phyloP scores from a whole-genome alignment of 2,797 vertebrate genomes.

The Onychomys arenicola region DNA sequence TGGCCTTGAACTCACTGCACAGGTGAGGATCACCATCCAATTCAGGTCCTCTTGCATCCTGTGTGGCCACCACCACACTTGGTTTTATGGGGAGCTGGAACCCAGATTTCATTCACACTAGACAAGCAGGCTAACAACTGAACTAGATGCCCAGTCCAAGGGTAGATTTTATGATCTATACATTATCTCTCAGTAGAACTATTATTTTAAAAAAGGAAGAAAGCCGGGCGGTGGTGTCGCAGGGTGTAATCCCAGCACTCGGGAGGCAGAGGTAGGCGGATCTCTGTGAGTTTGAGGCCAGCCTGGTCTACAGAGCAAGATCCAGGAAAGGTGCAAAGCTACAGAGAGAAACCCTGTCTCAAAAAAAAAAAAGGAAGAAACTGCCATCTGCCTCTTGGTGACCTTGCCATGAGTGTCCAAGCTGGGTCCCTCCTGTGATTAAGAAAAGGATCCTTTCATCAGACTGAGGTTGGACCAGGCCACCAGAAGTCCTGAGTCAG shows the following conservation, averaged over 20 bases:
- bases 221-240: no score
- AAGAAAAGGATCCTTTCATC: neutral
- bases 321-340: no score
- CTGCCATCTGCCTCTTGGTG: neutral
- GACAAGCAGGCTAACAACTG: neutral
- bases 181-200: conserved; percentile 34
- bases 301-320: no score
- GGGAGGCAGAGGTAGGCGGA: no score
- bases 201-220: neutral
- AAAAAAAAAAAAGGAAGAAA: neutral
- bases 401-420: neutral
- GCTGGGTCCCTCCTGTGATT: neutral
- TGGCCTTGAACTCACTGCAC: neutral
- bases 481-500: neutral
- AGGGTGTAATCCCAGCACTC: no score
- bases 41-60: neutral
- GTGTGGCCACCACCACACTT: neutral
- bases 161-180: neutral
- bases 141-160: neutral
- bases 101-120: neutral
- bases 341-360: no score
- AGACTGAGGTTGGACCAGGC: neutral
- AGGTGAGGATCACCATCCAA: neutral
- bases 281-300: no score
- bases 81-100: neutral